phyloP scores from a whole-genome alignment of 1,140 invertebrate genomes.

The Amphibalanus amphitrite region DNA sequence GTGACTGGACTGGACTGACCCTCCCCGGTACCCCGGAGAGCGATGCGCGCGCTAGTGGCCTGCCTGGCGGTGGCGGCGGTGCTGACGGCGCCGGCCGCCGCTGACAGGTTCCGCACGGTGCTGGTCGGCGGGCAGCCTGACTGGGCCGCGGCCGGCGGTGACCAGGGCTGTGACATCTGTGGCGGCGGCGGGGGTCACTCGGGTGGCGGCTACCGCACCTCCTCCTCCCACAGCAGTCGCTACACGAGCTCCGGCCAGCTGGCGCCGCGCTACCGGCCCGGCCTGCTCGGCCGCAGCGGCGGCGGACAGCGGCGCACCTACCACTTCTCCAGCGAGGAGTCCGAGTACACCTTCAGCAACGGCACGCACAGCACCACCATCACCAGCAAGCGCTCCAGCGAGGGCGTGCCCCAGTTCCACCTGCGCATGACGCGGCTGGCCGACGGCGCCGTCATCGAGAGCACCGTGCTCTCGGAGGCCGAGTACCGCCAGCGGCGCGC shows the following conservation, averaged over 20 bases:
- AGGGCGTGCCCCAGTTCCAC: background rate
- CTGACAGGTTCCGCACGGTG: background rate
- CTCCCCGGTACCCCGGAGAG: background rate
- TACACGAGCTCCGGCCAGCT: background rate
- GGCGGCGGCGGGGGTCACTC: background rate
- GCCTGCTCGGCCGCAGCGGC: background rate
- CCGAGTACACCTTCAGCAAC: background rate
- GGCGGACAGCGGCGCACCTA: background rate
- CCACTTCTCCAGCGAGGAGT: background rate
- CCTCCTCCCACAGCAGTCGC: background rate
- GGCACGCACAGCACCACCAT: background rate
- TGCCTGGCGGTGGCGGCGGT: background rate
- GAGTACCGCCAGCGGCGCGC: background rate
- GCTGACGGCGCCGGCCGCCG: background rate
- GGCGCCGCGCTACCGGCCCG: too few relatives aligned
- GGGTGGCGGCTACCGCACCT: too few relatives aligned
- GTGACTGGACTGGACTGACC: background rate
- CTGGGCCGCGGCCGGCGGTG: background rate
- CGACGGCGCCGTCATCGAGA: background rate
- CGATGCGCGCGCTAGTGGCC: background rate
- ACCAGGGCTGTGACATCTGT: background rate
- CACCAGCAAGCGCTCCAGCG: background rate
- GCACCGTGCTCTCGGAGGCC: background rate
- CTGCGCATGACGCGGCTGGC: background rate
- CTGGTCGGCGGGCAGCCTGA: background rate